A percentile compares a stretch with the other conserved stretches of the same genome.
Evolutionary conservation across 2,797 vertebrate genomes (phyloP).

Genomic region (Acipenser transmontanus): DNA sequence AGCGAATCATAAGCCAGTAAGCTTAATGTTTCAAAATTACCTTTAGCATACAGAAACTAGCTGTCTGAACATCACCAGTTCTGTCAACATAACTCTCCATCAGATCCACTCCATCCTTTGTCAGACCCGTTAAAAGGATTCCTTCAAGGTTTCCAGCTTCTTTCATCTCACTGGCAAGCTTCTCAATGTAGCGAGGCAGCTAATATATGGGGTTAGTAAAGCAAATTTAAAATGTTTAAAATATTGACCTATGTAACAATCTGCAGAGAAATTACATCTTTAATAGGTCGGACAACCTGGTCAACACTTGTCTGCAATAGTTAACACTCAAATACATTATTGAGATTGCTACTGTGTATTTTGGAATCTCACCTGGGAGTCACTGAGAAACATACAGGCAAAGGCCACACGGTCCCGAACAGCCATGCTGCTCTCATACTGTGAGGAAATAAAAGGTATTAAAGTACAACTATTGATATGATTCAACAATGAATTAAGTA

Average conservation of each 20-base stretch:
- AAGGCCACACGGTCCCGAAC: constrained; percentile 94
- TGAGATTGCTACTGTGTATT: too few species aligned
- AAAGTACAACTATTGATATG: too few species aligned
- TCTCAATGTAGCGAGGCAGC: constrained; percentile 92
- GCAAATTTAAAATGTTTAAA: too few species aligned
- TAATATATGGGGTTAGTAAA: constrained; percentile 28
- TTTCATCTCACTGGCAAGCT: constrained; percentile 92
- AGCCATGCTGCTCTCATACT: constrained; percentile 89
- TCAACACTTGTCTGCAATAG: too few species aligned
- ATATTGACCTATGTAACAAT: too few species aligned
- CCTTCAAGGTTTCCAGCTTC: constrained; percentile 93
- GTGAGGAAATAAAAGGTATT: constrained; percentile 13
- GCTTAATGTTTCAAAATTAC: constrained; percentile 38
- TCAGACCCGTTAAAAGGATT: constrained; percentile 88
- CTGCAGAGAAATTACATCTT: too few species aligned
- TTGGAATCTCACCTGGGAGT: constrained; percentile 72
- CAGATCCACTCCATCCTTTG: constrained; percentile 94
- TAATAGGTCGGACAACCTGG: too few species aligned
- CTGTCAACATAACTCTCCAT: constrained; percentile 96
- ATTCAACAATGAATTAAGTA: too few species aligned
- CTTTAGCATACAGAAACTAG: constrained; percentile 97
- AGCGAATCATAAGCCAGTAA: too few species aligned
- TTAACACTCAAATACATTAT: too few species aligned
- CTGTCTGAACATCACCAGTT: constrained; percentile 97
- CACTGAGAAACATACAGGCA: constrained; percentile 91